These are phyloP conservation scores for Anoplopoma fimbria DNA, from an alignment of 2,113 vertebrate genomes.

Conservation along the genomic window DNA sequence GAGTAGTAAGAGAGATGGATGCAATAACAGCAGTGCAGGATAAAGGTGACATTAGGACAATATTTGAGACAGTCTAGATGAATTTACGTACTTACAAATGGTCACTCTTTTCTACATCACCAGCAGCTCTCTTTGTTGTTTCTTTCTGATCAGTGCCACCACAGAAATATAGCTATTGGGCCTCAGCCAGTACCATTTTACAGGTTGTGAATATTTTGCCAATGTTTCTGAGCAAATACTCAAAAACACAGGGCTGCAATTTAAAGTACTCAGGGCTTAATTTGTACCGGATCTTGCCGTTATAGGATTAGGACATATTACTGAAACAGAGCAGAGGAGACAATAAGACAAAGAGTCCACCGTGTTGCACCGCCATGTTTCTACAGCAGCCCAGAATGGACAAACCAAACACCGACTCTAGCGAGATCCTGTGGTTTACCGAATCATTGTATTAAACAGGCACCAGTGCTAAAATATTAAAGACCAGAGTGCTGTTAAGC, in stretches of 20 bases:
- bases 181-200: background rate
- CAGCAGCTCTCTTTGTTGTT: background rate
- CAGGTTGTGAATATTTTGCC: background rate
- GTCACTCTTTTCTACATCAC: background rate
- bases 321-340: too few relatives aligned
- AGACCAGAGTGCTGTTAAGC: too few relatives aligned
- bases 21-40: background rate
- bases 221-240: background rate
- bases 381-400: too few relatives aligned
- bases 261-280: background rate
- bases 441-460: too few relatives aligned
- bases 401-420: too few relatives aligned
- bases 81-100: background rate
- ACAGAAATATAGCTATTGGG: too few relatives aligned
- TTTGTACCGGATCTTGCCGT: too few relatives aligned
- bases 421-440: too few relatives aligned
- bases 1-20: constrained; percentile 15
- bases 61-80: background rate
- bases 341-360: too few relatives aligned
- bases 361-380: too few relatives aligned
- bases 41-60: background rate
- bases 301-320: too few relatives aligned
- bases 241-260: background rate
- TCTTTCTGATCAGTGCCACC: background rate
- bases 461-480: too few relatives aligned